These are phyloP conservation scores for Chloropsis cyanopogon DNA, from an alignment of 2,113 vertebrate species.

Conservation along the genomic window DNA sequence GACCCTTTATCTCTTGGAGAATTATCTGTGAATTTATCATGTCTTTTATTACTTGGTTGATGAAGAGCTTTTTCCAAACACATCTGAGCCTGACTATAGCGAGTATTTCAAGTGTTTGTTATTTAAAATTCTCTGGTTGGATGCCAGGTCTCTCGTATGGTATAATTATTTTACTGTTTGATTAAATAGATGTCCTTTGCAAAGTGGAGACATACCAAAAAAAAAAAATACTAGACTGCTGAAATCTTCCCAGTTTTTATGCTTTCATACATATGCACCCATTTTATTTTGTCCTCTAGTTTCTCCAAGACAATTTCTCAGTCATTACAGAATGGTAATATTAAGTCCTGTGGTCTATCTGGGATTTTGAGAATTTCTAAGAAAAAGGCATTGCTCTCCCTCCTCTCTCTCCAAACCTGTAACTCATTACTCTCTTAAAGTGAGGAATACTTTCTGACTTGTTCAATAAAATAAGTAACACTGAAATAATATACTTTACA, in stretches of 20 bases:
- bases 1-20: background rate
- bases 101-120: background rate
- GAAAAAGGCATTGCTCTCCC: background rate
- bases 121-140: background rate
- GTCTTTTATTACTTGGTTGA: conserved; percentile 24
- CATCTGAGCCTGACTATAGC: background rate
- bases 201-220: background rate
- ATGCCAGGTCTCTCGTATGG: background rate
- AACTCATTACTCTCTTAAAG: background rate
- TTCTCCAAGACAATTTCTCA: background rate
- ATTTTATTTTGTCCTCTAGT: background rate
- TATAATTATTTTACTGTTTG: background rate
- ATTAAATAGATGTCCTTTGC: background rate
- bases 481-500: background rate
- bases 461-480: background rate
- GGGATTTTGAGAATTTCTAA: background rate
- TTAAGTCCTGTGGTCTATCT: background rate
- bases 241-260: background rate
- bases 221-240: background rate
- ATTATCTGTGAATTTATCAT: background rate
- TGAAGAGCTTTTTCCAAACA: conserved; percentile 17
- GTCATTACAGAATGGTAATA: background rate
- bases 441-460: background rate
- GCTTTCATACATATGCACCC: background rate
- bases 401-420: background rate